Evolutionary conservation across 2,888 invertebrate species (phyloP), one percentile per base, ranked within the genome.

Genomic region (Cryptocephalus moraei): DNA sequence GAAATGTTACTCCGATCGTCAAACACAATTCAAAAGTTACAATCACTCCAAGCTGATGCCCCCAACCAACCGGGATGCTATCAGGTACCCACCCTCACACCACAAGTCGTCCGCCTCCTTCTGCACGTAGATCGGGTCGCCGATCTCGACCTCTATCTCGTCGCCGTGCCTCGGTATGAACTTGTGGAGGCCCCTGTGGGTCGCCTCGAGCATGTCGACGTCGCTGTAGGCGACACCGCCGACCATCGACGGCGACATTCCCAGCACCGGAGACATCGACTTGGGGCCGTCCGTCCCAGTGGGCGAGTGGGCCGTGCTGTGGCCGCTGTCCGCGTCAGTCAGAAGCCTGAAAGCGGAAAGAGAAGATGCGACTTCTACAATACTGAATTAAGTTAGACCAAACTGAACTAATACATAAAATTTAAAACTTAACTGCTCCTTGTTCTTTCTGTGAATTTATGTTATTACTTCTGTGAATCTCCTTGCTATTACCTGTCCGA

Each of bases 101-200:
- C 97, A 97, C 53, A 94, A 76, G 70, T 97, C 97, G 59, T 96
- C 96, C 14, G 89, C 91, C 70, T 96, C 94, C 65, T 91, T 91
- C 66, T 92, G 91, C 56, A 99, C 93, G 67, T 95, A 94, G 55
- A 97, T 84, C 1, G 95, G 92, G 71, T 97, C 97, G 1, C 97
- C 97, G 49, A 96, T 94, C 74, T 97, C 96, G 32, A 99, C 80
- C 68, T 92, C 91, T 52, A 99, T 86, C 73, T 97, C 96, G 62
- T 96, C 96, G 53, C 86, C 84, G 70, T 96, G 96, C 50, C 96
- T 78, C 1, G 96, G 94, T 62, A 95, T 81, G 66, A 97, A 97
- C 67, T 93, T 91, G 71, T 96, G 94, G 67, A 96, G 76, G 8
- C 94, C 95, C 63, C 96, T 79, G 67, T 96, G 96, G 22, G 95